Evolutionary conservation across 2,797 vertebrate genomes (phyloP), one percentile per base, ranked within the genome.

Genomic region (Myioborus melanocephalus): DNA sequence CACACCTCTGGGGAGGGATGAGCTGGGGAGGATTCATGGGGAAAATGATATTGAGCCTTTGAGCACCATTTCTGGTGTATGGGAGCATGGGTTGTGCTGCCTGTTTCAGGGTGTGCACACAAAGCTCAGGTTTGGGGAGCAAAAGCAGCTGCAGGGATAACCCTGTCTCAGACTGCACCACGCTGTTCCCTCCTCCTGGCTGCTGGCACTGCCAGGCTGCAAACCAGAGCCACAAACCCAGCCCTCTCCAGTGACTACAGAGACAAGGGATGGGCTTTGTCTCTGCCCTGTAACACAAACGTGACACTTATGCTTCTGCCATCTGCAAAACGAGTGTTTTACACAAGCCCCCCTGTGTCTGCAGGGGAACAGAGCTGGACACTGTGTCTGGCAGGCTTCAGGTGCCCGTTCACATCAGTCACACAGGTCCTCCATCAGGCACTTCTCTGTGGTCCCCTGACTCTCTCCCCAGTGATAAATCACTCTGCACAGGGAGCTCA

Each of bases 101-200:
- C 19, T 57, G 8, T 27, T 61, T 27, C 44, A 66, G 44, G 30
- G 4, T 32, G 26, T 14, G 4, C 30, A 16, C 10, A 18, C 4
- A 50, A 43, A 78, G 10, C 30, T 63, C 47, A 47, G 23, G 14
- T 63, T 27, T 70, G 47, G 10, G 20, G 20, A 34, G 15, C n/a
- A 70, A 35, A 60, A 26, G 22, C 65, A 81, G 39, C 56, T 59
- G 27, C 52, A 59, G 52, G 16, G 7, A 46, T n/a, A 24, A 32
- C 28, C 11, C 24, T 26, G 2, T 4, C 1, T 13, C 46, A 59
- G 26, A 5, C 22, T 46, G 41, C 2, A 10, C 7, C 4, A 2
- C 0, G 0, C 34, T 73, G 32, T 19, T 80, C 37, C 64, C 26
- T 71, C 34, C 1, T 6, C 18, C 34, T 19, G 23, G 20, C 71